Percentiles rank a stretch among this genome's conserved stretches.
These are phyloP conservation scores for Thymelicus lineola DNA, from an alignment of 2,888 invertebrate species.

Conservation along the genomic window DNA sequence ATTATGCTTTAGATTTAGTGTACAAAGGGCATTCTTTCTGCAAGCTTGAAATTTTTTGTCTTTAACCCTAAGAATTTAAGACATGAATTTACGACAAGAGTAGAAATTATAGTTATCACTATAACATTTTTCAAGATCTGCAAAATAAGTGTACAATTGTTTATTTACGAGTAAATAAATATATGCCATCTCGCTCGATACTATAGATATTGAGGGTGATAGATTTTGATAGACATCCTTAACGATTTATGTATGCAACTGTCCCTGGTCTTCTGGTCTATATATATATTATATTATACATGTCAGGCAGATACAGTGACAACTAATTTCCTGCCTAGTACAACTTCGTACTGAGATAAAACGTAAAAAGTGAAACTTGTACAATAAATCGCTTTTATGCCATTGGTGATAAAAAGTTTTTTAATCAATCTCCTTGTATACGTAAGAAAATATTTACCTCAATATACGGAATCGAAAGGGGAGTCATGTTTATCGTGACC, in stretches of 20 bases:
- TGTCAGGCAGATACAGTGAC: conserved; percentile 35
- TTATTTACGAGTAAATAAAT: too few relatives aligned
- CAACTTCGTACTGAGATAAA: conserved; percentile 38
- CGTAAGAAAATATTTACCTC: conserved; percentile 31
- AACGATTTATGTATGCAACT: conserved; percentile 28
- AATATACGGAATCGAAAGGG: conserved; percentile 40
- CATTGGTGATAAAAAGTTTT: conserved; percentile 38
- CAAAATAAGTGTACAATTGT: too few relatives aligned
- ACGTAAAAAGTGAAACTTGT: conserved; percentile 37
- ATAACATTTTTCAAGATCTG: too few relatives aligned
- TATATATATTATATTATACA: conserved; percentile 39
- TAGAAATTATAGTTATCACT: too few relatives aligned
- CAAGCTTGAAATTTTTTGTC: too few relatives aligned
- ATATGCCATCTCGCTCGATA: too few relatives aligned
- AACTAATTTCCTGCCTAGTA: conserved; percentile 41
- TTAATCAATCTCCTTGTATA: conserved; percentile 38
- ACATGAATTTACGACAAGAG: too few relatives aligned
- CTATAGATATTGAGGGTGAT: too few relatives aligned
- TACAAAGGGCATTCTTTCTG: too few relatives aligned
- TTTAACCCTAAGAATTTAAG: too few relatives aligned
- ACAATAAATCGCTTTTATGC: conserved; percentile 35
- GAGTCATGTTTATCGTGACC: conserved; percentile 2
- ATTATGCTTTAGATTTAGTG: too few relatives aligned
- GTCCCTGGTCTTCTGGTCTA: conserved; percentile 38
- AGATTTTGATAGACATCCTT: neutral